Conservation (phyloP, 2,797 vertebrate genomes). For the Sebastes iracundus region DNA sequence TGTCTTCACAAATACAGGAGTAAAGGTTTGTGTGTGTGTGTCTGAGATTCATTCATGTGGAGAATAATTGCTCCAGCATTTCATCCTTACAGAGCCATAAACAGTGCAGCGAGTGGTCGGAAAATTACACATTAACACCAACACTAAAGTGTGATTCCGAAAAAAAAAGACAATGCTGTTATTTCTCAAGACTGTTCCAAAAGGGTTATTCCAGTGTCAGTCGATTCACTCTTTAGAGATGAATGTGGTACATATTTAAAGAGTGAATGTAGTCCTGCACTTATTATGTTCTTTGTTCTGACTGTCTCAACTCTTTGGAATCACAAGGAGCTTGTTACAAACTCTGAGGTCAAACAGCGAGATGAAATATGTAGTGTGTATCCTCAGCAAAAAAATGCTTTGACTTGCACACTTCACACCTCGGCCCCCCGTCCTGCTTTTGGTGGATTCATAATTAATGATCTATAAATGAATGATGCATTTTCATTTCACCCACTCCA, state of each 20-base stretch:
- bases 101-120: background rate
- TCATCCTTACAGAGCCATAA: background rate
- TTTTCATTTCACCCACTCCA: slow-evolving; percentile 73
- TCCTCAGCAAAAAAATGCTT: slow-evolving; percentile 64
- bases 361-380: slow-evolving; percentile 75
- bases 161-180: background rate
- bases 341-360: slow-evolving; percentile 63
- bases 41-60: background rate
- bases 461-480: slow-evolving; percentile 81
- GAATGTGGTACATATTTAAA: slow-evolving; percentile 6
- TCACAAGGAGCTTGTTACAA: slow-evolving; percentile 53
- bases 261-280: background rate
- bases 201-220: slow-evolving; percentile 7
- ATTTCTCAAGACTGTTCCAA: background rate
- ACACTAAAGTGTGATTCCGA: background rate
- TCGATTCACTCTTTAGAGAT: slow-evolving; percentile 4
- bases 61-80: background rate
- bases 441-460: slow-evolving; percentile 82
- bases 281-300: slow-evolving; percentile 44
- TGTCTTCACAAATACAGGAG: background rate
- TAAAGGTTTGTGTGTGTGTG: background rate
- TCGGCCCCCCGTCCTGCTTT: slow-evolving; percentile 65
- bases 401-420: slow-evolving; percentile 76
- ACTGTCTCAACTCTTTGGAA: slow-evolving; percentile 32
- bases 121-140: background rate